Evolutionary conservation across 2,888 invertebrate species (phyloP), one percentile per base, ranked within the genome.

Genomic region (Netelia melanura): DNA sequence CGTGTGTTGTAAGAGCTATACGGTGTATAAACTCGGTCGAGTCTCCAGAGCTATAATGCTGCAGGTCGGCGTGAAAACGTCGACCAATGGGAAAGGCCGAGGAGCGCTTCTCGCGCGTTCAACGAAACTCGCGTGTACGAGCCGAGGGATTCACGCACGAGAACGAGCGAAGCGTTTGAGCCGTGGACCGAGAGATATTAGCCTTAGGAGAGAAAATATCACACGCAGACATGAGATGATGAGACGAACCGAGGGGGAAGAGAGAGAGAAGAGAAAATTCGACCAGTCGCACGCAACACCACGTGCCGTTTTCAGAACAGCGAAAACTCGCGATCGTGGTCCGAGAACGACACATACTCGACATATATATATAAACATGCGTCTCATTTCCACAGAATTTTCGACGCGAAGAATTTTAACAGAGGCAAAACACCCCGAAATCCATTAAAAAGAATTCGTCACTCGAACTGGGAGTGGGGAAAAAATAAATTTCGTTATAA

Each of bases 11-110:
- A 25, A 78, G 38, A 81, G 64, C 85, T 64, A 67, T 67, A 83
- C 58, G 14, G 48, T 48, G 75, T 82, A 68, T 80, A 80, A 38
- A 85, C 72, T 58, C 68, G 76, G 75, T 21, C 30, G 54, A 23
- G 62, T 67, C 72, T 83, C 72, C 83, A 83, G 85, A 77, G 87
- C 91, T 92, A 92, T 91, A 91, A 92, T 91, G 89, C 90, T 91
- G 88, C 89, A 86, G 89, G 88, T 89, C 89, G 54, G 84, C 80
- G 86, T 88, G 90, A 88, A 90, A 90, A 88, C 88, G 87, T 86
- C 86, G 87, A 88, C 89, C 88, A 88, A 87, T 87, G 83, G 76
- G 80, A 86, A 56, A 38, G 71, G 64, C 62, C 75, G 71, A 79
- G 79, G 76, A 85, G 79, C 75, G 75, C 56, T 17, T 44, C 44